Conservation (phyloP, 2,113 vertebrate genomes). For the Mormyrus lacerda region DNA sequence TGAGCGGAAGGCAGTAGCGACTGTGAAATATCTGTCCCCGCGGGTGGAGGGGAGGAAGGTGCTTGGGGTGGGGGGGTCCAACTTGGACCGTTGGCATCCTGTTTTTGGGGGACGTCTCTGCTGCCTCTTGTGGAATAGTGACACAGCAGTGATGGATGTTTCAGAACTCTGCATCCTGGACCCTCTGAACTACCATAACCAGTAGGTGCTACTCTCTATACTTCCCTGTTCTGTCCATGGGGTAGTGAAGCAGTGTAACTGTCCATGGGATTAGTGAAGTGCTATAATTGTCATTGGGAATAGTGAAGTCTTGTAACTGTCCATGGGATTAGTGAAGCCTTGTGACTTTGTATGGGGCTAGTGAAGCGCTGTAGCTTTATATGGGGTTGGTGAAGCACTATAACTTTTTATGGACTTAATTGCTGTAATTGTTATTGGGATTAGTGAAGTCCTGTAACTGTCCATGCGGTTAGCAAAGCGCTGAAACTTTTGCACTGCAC, state of each 20-base stretch:
- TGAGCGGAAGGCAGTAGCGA: slow-evolving; percentile 18
- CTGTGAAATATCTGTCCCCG: slow-evolving; percentile 36
- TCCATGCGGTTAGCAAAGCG: background rate
- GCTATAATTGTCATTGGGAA: too few relatives aligned
- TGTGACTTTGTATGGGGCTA: background rate
- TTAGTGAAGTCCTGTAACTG: background rate
- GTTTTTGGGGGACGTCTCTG: slow-evolving; percentile 30
- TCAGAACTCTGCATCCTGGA: slow-evolving; percentile 85
- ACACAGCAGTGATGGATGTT: slow-evolving; percentile 86
- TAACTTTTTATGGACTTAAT: background rate
- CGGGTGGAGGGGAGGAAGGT: slow-evolving; percentile 31
- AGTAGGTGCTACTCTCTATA: slow-evolving; percentile 68
- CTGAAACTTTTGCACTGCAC: background rate
- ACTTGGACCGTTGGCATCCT: slow-evolving; percentile 23
- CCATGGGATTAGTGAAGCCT: background rate
- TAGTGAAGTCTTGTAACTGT: background rate
- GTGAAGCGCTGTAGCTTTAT: background rate
- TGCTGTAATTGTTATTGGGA: background rate
- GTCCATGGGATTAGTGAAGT: background rate
- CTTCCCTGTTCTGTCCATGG: background rate
- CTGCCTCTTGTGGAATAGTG: slow-evolving; percentile 69
- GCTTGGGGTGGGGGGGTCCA: background rate
- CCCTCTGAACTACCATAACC: slow-evolving; percentile 85
- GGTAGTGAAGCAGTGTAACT: background rate
- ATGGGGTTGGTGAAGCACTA: background rate